Conservation (phyloP, 2,113 vertebrate species). For the Anguilla japonica region DNA sequence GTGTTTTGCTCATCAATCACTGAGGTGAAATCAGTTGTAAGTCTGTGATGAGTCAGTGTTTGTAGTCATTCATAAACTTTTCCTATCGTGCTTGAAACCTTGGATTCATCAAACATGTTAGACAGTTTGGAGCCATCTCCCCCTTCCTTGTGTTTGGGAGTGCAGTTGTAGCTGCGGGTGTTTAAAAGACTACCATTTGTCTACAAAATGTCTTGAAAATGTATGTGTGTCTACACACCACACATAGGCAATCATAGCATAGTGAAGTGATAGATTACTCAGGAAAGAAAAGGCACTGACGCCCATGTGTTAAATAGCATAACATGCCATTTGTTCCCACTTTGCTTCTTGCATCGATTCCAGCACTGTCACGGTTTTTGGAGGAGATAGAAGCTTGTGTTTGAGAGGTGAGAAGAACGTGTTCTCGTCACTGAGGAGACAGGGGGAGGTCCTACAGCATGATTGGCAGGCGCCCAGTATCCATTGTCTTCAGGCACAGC, state of each 20-base stretch:
- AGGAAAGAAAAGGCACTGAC: not conserved
- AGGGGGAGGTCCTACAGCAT: not conserved
- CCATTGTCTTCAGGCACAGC: conserved; percentile 60
- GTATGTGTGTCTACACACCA: not conserved
- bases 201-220: not conserved
- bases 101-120: not conserved
- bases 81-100: not conserved
- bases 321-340: not conserved
- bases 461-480: conserved; percentile 52
- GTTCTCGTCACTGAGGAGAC: conserved; percentile 57
- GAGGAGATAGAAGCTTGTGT: conserved; percentile 25
- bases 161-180: not conserved
- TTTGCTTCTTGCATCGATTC: not conserved
- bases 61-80: not conserved
- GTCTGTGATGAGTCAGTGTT: not conserved
- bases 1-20: not conserved
- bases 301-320: not conserved
- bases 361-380: not conserved
- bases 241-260: not conserved
- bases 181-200: not conserved
- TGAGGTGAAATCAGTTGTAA: not conserved
- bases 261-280: not conserved
- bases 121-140: not conserved
- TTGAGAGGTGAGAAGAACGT: conserved; percentile 48
- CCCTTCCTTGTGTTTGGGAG: not conserved